Evolutionary conservation across 2,113 vertebrate species (phyloP), one percentile per base, ranked within the genome.

Genomic region (Erythrocebus patas): DNA sequence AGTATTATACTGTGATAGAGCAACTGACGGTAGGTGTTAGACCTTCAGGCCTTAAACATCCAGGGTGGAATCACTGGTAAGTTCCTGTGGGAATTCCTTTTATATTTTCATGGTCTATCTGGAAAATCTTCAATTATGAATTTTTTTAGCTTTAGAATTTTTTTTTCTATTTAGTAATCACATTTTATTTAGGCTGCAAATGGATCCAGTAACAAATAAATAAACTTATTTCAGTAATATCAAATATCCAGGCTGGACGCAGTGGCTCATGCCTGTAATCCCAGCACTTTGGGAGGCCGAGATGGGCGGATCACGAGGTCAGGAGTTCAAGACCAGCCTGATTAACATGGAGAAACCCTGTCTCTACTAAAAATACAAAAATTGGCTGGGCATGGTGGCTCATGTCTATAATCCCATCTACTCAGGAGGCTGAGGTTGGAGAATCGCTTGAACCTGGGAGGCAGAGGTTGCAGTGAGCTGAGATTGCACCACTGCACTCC

Each of bases 131-230:
- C 52, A 91, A 18, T 81, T 72, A 50, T 22, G 25, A 95, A 11
- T 18, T 38, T 64, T 81, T 76, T 89, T 50, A 16, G 4, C 11
- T 23, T 93, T 75, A 55, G 27, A 32, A 50, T 82, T 43, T 82
- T 80, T 52, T 48, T 95, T 80, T 20, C 30, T 75, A 25, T 86
- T 90, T 89, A 70, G 38, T 86, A 84, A 92, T 76, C 57, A 64
- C 23, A 48, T 76, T 96, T 95, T n/a, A 94, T 87, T 81, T 89
- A 90, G 52, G 10, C 38, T 84, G 16, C 32, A 50, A 85, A 89
- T 91, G 48, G 66, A 78, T 87, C 87, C 91, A 70, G 88, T 86
- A 93, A 87, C 25, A 75, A 97, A 66, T 30, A 85, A 78, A 87
- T 43, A 79, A 32, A 61, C 43, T 84, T 66, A 87, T 40, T 91